These are phyloP conservation scores for Myotis yumanensis DNA, from an alignment of 2,113 vertebrate species.

Conservation along the genomic window DNA sequence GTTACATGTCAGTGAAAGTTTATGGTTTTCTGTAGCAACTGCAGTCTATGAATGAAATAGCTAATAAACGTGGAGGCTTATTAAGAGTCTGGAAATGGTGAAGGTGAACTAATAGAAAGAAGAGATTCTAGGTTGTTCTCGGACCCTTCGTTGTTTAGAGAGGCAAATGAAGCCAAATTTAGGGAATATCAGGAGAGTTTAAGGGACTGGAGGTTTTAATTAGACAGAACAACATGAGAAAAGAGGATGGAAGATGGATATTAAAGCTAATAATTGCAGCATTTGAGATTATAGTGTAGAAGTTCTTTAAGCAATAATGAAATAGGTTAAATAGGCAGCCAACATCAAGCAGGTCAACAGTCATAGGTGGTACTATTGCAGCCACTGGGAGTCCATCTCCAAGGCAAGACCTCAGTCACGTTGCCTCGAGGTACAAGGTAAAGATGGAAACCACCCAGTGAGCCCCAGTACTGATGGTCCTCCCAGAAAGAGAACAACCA, in stretches of 20 bases:
- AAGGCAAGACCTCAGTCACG: background rate
- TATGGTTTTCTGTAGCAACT: background rate
- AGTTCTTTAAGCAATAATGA: background rate
- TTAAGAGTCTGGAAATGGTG: background rate
- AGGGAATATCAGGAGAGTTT: background rate
- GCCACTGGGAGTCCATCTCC: background rate
- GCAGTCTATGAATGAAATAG: background rate
- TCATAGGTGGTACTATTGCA: background rate
- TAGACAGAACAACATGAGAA: background rate
- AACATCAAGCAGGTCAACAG: background rate
- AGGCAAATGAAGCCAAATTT: background rate
- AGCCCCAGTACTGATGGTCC: background rate
- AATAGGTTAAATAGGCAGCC: background rate
- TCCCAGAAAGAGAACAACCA: background rate
- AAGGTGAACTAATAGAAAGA: background rate
- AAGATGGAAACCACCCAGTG: background rate
- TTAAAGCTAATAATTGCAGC: background rate
- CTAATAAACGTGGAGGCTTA: background rate
- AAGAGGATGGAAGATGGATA: rapidly evolving
- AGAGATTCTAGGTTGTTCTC: background rate
- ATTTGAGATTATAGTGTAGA: background rate
- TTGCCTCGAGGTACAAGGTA: background rate
- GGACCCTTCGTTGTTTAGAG: background rate
- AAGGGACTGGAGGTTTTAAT: background rate
- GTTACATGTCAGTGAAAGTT: background rate